Evolutionary conservation across 1,140 invertebrate genomes (phyloP).

Genomic region (Lanistes nyassanus): DNA sequence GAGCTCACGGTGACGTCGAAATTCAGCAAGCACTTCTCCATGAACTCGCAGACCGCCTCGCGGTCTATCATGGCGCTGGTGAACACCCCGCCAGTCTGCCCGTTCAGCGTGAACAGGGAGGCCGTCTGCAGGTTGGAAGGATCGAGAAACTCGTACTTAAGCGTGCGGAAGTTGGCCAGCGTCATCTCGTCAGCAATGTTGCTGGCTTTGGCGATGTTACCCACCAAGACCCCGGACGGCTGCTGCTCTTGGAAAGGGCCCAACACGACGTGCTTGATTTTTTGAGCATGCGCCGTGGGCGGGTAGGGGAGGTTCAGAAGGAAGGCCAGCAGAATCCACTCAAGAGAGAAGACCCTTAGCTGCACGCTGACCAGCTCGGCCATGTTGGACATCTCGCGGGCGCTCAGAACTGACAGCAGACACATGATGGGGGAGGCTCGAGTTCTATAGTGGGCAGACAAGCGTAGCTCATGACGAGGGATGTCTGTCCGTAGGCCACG

Average conservation of each 20-base stretch:
- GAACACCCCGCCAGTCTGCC: slow-evolving; percentile 32
- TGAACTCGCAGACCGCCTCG: slow-evolving; percentile 51
- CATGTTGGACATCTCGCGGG: neutral
- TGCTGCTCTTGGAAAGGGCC: slow-evolving; percentile 34
- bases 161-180: slow-evolving; percentile 18
- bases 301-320: neutral
- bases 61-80: slow-evolving; percentile 40
- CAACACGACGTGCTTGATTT: slow-evolving; percentile 18
- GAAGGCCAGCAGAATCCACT: neutral
- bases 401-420: neutral
- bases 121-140: slow-evolving; percentile 29
- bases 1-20: slow-evolving; percentile 83
- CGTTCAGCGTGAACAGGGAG: slow-evolving; percentile 38
- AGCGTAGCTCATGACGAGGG: neutral
- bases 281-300: neutral
- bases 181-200: slow-evolving; percentile 23
- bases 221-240: slow-evolving; percentile 29
- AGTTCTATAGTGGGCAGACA: neutral
- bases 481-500: neutral
- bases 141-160: slow-evolving; percentile 34
- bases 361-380: neutral
- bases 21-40: slow-evolving; percentile 78
- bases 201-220: slow-evolving; percentile 36
- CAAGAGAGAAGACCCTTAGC: neutral
- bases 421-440: neutral